These are phyloP conservation scores for silkworm (Bombyx mori) DNA, from an alignment of 1,140 invertebrate genomes.

Conservation along the genomic window DNA sequence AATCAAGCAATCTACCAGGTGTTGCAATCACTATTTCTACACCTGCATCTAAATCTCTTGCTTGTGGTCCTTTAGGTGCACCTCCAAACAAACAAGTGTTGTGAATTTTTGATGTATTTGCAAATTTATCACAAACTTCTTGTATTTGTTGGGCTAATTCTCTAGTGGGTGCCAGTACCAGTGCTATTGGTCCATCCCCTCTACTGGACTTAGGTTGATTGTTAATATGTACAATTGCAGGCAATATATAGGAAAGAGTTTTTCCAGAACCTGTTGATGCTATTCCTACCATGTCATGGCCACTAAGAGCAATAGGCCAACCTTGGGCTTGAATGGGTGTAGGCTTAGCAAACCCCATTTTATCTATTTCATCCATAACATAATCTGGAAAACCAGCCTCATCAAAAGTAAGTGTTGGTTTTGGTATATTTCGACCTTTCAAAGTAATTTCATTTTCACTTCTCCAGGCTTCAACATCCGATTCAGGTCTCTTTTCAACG, in stretches of 20 bases:
- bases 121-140: constrained; percentile 94
- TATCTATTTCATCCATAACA: constrained; percentile 83
- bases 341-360: constrained; percentile 87
- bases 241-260: constrained; percentile 87
- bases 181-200: constrained; percentile 92
- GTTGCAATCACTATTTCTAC: constrained; percentile 94
- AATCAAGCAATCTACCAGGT: constrained; percentile 95
- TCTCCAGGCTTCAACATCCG: constrained; percentile 83
- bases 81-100: constrained; percentile 97
- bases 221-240: constrained; percentile 94
- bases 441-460: constrained; percentile 85
- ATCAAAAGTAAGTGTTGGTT: constrained; percentile 87
- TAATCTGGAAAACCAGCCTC: constrained; percentile 89
- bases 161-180: constrained; percentile 94
- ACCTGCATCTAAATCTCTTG: constrained; percentile 88
- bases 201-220: constrained; percentile 86
- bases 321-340: constrained; percentile 93
- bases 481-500: constrained; percentile 78
- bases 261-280: constrained; percentile 97
- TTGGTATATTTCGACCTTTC: constrained; percentile 83
- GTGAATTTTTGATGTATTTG: constrained; percentile 85
- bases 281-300: constrained; percentile 94
- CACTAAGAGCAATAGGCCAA: constrained; percentile 94
- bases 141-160: constrained; percentile 98
- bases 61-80: constrained; percentile 88